Conservation (phyloP, 2,888 invertebrate genomes). For the Coenonympha arcania region DNA sequence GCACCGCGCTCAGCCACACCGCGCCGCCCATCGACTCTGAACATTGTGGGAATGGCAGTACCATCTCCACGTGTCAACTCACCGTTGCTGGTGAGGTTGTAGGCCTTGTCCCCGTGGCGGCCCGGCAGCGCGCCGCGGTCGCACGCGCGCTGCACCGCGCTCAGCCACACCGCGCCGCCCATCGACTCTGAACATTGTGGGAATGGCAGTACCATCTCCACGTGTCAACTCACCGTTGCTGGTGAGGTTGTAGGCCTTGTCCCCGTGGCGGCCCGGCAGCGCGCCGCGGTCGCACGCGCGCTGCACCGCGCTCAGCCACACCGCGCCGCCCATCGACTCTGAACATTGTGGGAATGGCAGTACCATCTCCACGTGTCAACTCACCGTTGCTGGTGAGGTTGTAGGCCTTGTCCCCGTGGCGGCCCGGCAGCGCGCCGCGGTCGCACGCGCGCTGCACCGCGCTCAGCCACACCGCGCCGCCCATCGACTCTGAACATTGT, state of each 20-base stretch:
- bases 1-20: conserved; percentile 66
- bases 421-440: conserved; percentile 67
- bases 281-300: conserved; percentile 75
- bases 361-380: no score
- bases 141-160: conserved; percentile 74
- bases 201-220: no score
- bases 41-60: no score
- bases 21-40: no score
- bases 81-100: conserved; percentile 81
- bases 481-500: no score
- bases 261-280: conserved; percentile 68
- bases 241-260: conserved; percentile 79
- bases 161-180: conserved; percentile 49
- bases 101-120: conserved; percentile 72
- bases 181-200: no score
- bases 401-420: conserved; percentile 75
- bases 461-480: conserved; percentile 54
- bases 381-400: conserved; percentile 80
- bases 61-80: no score
- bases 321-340: conserved; percentile 27
- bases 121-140: conserved; percentile 71
- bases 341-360: no score
- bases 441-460: conserved; percentile 75
- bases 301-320: conserved; percentile 68
- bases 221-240: conserved; percentile 72